Evolutionary conservation across 2,113 vertebrate species (phyloP).

Genomic region (Genyomyrus donnyi): DNA sequence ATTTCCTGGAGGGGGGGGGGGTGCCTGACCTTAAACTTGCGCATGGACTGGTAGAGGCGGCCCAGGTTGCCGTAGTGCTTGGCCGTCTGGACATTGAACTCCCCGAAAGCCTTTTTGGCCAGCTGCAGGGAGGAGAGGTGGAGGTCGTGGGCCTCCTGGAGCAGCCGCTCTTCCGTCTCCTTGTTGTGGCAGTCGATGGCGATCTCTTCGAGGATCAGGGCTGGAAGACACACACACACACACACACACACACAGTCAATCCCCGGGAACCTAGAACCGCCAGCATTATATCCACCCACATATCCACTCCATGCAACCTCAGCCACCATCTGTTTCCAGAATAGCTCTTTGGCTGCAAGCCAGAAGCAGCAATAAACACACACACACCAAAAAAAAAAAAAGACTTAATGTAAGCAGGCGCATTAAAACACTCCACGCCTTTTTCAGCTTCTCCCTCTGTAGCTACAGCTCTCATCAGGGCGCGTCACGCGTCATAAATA

Average conservation of each 20-base stretch:
- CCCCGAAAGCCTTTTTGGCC: slow-evolving; percentile 97
- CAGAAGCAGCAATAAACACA: background rate
- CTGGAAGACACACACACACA: slow-evolving; percentile 45
- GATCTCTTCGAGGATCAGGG: slow-evolving; percentile 95
- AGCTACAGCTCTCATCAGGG: background rate
- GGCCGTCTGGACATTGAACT: slow-evolving; percentile 97
- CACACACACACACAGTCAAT: background rate
- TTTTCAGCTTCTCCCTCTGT: background rate
- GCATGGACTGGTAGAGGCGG: slow-evolving; percentile 97
- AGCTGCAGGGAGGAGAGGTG: slow-evolving; percentile 95
- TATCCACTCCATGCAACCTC: background rate
- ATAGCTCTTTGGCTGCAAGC: background rate
- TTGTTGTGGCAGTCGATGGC: slow-evolving; percentile 98
- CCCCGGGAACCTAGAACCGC: background rate
- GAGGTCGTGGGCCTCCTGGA: slow-evolving; percentile 94
- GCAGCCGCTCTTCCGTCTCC: slow-evolving; percentile 91
- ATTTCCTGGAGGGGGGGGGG: background rate
- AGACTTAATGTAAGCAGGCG: background rate
- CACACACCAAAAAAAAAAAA: background rate
- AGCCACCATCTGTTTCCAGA: slow-evolving; percentile 13
- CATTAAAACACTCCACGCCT: background rate
- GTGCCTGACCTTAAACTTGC: slow-evolving; percentile 87
- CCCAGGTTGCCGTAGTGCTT: slow-evolving; percentile 98
- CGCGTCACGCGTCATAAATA: background rate
- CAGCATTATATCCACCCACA: background rate